phyloP scores from a whole-genome alignment of 35 echinoderm and acorn worm genomes.

The Strongylocentrotus purpuratus region DNA sequence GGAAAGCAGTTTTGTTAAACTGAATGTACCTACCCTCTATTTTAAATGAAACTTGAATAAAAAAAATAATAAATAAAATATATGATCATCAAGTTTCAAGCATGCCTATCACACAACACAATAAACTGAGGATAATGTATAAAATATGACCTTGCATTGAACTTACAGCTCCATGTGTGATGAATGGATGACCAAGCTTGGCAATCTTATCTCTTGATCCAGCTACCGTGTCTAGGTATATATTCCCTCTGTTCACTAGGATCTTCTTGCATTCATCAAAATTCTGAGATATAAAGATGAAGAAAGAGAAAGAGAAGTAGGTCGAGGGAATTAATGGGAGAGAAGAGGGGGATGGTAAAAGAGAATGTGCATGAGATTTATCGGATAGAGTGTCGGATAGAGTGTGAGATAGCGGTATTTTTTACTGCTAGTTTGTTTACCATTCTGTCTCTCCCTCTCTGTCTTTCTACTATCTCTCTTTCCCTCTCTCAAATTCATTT shows the following conservation, averaged over 20 bases:
- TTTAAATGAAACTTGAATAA: too few species aligned
- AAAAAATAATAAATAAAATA: too few species aligned
- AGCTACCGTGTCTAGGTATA: conserved; percentile 84
- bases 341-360: background rate
- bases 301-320: background rate
- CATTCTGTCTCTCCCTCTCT: too few species aligned
- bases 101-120: background rate
- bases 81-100: background rate
- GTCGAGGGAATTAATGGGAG: background rate
- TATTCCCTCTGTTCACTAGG: conserved; percentile 85
- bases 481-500: too few species aligned
- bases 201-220: conserved; percentile 93
- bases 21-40: too few species aligned
- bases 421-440: too few species aligned
- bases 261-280: conserved; percentile 97
- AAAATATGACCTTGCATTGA: background rate
- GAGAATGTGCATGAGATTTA: too few species aligned
- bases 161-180: conserved; percentile 94
- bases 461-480: too few species aligned
- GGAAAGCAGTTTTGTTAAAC: too few species aligned
- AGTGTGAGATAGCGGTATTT: too few species aligned
- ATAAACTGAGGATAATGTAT: background rate
- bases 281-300: conserved; percentile 58
- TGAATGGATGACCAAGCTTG: conserved; percentile 87
- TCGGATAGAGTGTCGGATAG: too few species aligned